A percentile compares a stretch with the other conserved stretches of the same genome.
phyloP scores from a whole-genome alignment of 2,888 invertebrate genomes.

The Phaonia tiefii region DNA sequence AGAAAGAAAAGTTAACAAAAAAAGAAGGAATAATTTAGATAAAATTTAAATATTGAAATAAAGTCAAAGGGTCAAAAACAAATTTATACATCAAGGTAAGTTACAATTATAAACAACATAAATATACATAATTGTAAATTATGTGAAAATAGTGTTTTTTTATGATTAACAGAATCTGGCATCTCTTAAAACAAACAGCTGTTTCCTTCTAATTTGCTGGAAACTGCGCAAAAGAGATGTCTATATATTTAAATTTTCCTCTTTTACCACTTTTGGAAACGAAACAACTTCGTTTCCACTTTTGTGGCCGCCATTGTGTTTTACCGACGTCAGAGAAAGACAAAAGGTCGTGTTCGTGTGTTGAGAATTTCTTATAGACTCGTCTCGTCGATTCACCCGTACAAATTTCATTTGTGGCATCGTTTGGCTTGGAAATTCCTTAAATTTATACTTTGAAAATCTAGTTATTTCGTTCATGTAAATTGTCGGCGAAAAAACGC shows the following conservation, averaged over 20 bases:
- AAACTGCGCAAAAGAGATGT: conserved; percentile 35
- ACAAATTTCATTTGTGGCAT: conserved; percentile 72
- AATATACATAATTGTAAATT: too few relatives aligned
- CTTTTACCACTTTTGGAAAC: conserved; percentile 56
- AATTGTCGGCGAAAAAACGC: conserved; percentile 46
- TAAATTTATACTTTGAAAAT: conserved; percentile 68
- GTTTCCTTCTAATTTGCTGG: conserved; percentile 13
- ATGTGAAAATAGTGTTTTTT: not conserved
- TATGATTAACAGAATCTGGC: conserved; percentile 39
- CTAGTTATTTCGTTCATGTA: conserved; percentile 77
- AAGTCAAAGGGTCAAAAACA: too few relatives aligned
- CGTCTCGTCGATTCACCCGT: conserved; percentile 64
- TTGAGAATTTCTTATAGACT: conserved; percentile 58
- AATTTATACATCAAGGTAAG: too few relatives aligned
- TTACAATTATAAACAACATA: too few relatives aligned
- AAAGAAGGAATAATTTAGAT: too few relatives aligned
- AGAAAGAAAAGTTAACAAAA: too few relatives aligned
- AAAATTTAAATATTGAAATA: too few relatives aligned
- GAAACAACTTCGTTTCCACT: conserved; percentile 64
- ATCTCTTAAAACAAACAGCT: conserved; percentile 33
- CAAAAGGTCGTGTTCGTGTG: conserved; percentile 71
- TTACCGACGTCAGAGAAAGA: conserved; percentile 76
- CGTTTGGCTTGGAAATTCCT: conserved; percentile 53
- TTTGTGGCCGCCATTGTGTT: conserved; percentile 71
- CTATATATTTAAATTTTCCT: conserved; percentile 39